phyloP scores from a whole-genome alignment of 2,113 vertebrate species.

The Cottus gobio region DNA sequence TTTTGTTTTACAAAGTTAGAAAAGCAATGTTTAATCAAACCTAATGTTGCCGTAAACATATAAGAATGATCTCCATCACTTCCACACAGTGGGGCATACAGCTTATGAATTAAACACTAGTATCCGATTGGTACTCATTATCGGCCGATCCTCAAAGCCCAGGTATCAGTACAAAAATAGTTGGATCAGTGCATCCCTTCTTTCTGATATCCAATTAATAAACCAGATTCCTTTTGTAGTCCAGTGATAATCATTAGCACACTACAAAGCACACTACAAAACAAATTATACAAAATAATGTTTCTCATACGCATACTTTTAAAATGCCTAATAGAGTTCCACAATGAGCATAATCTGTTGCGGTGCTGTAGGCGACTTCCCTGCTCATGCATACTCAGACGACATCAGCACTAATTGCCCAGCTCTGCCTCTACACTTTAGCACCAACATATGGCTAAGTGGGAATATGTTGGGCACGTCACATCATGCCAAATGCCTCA shows the following conservation, averaged over 20 bases:
- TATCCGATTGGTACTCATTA: neutral
- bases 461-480: conserved; percentile 59
- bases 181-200: neutral
- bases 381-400: conserved; percentile 41
- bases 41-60: neutral
- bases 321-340: conserved; percentile 19
- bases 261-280: no score
- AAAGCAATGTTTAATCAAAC: neutral
- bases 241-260: conserved; percentile 2
- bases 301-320: conserved; percentile 23
- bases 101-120: neutral
- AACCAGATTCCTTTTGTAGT: neutral
- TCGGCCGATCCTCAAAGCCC: neutral
- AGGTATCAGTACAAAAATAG: neutral
- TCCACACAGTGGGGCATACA: neutral
- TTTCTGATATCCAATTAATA: neutral
- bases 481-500: conserved; percentile 32
- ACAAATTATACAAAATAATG: no score
- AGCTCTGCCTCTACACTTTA: conserved; percentile 19
- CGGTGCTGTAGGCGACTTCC: conserved; percentile 33
- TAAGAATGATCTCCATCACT: neutral
- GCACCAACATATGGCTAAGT: conserved; percentile 53
- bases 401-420: conserved; percentile 54
- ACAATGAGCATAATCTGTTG: conserved; percentile 50
- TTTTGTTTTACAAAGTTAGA: no score